Base-by-base conservation (phyloP, 2,888 invertebrate genomes). In the Phrixothrix hirtus region DNA sequence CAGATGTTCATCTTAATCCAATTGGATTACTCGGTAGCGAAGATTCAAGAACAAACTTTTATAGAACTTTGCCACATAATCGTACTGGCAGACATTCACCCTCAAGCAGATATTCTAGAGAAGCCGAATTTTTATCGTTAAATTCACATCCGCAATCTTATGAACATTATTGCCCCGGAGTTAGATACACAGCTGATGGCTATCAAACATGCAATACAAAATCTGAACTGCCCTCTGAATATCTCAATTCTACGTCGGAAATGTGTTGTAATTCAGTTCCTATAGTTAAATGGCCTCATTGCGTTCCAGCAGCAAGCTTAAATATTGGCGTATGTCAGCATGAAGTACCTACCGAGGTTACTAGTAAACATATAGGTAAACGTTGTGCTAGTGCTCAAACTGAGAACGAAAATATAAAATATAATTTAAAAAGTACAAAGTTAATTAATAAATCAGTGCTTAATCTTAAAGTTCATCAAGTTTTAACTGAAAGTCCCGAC, bases 401-500 rank as follows among this genome's bases (percentile, higher is more conserved):
- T 55, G 79, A 73, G 62, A 70, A 66, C 52, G 43, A 54, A 41
- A 43, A 46, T 41, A 35, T 41, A 37, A 44, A 55, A 48, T 43
- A 52, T 9, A 47, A 43, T 47, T 35, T 46, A 15, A 37, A 47
- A 26, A 37, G 35, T 39, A 17, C 36, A 29, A 59, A 57, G 55
- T 59, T 57, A 45, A 52, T 58, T 54, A 61, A 59, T 58, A 57
- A 58, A 48, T 57, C 48, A 26, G 43, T 57, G 43, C 54, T 47
- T 49, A 62, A 61, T 47, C 51, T 60, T 36, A 59, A 59, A 48
- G 51, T 62, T 41, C 56, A 63, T 7, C 69, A 70, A 36, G 77
- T 77, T n/a, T 63, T 81, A 64, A 87, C 88, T 11, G 91, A 91
- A 68, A 91, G 90, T 75, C 90, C 91, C 26, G 92, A 92, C 71